Percentiles rank a stretch among this genome's conserved stretches.
Evolutionary conservation across 2,113 vertebrate genomes (phyloP).

Genomic region (Dasyprocta punctata): DNA sequence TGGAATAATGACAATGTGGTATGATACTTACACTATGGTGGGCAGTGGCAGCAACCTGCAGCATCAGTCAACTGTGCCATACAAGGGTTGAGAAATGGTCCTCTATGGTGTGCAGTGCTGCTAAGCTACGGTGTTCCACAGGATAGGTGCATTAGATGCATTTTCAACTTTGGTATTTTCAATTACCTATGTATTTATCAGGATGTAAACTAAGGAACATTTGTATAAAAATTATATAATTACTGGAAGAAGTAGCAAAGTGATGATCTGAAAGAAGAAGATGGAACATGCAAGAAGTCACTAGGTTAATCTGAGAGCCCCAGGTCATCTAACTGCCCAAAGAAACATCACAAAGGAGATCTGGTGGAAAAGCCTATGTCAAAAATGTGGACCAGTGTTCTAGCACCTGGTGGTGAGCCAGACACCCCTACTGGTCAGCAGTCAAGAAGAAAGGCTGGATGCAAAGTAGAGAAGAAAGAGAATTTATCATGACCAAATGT

Average conservation of each 20-base stretch:
- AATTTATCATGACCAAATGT: neutral
- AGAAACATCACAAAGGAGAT: neutral
- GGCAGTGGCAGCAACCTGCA: too few relatives aligned
- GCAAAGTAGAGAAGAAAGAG: neutral
- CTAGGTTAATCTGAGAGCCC: neutral
- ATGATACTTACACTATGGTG: neutral
- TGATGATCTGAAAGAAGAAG: neutral
- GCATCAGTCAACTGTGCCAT: neutral
- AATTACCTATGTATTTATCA: neutral
- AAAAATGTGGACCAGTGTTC: neutral
- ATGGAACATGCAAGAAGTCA: neutral
- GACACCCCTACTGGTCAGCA: neutral
- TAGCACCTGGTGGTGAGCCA: neutral
- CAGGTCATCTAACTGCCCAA: neutral
- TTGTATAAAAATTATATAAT: neutral
- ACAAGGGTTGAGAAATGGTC: neutral
- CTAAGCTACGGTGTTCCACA: neutral
- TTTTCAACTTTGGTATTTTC: neutral
- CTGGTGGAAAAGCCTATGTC: neutral
- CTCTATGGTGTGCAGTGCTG: neutral
- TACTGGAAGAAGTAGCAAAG: neutral
- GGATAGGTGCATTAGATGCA: neutral
- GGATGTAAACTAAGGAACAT: neutral
- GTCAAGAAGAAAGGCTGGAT: neutral
- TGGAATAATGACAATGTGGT: neutral